Conservation (phyloP, 2,797 vertebrate species). For the Sylvilagus floridanus region DNA sequence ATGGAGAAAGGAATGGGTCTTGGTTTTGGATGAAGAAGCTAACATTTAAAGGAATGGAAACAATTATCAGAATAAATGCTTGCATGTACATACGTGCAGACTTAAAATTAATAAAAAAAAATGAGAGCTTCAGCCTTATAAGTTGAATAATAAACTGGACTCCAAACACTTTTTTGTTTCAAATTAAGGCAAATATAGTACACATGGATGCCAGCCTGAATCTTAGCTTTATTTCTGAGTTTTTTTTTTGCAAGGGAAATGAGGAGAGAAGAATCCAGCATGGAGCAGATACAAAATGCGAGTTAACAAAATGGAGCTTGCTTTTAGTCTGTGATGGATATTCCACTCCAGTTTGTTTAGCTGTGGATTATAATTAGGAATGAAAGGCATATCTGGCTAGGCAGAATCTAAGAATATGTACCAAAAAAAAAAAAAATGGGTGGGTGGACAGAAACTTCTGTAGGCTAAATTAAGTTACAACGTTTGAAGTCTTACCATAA, state of each 20-base stretch:
- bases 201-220: background rate
- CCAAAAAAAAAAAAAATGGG: background rate
- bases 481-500: background rate
- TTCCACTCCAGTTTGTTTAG: background rate
- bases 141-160: background rate
- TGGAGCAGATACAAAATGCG: background rate
- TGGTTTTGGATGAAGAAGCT: conserved; percentile 2
- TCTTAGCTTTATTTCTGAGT: background rate
- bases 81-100: background rate
- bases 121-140: background rate
- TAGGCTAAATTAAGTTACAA: background rate
- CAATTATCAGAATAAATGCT: background rate
- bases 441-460: background rate
- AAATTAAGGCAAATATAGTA: background rate
- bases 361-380: background rate
- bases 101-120: background rate
- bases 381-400: background rate
- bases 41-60: background rate
- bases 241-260: conserved; percentile 29
- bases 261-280: background rate
- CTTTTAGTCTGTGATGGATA: background rate
- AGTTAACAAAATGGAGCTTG: background rate
- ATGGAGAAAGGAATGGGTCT: background rate
- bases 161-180: background rate
- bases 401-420: background rate